phyloP scores from a whole-genome alignment of 2,797 vertebrate species.

The Lutjanus argentimaculatus region DNA sequence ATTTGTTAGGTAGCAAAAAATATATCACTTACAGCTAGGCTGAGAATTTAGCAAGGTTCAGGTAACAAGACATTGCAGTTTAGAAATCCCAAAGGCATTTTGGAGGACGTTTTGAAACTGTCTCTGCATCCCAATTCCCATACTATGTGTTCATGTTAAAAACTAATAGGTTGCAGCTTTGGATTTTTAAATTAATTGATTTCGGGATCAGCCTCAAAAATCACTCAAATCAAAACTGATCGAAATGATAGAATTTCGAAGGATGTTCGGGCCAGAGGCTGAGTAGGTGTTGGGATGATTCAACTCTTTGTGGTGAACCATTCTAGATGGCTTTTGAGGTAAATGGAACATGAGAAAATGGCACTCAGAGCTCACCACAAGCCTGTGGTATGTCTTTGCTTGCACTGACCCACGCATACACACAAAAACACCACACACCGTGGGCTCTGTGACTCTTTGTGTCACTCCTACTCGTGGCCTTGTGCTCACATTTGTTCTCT shows the following conservation, averaged over 20 bases:
- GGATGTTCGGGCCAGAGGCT: not conserved
- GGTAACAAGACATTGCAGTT: too few relatives aligned
- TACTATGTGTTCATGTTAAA: too few relatives aligned
- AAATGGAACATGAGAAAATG: slow-evolving; percentile 6
- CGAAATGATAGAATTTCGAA: not conserved
- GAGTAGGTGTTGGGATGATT: not conserved
- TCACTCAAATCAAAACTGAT: too few relatives aligned
- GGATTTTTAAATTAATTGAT: too few relatives aligned
- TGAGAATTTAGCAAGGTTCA: too few relatives aligned
- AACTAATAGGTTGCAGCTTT: too few relatives aligned
- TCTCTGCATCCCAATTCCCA: too few relatives aligned
- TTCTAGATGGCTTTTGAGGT: not conserved
- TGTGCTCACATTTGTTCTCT: slow-evolving; percentile 53
- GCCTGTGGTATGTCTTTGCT: not conserved
- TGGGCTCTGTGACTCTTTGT: slow-evolving; percentile 34
- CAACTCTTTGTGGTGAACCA: not conserved
- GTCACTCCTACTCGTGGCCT: slow-evolving; percentile 64
- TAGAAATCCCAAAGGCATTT: too few relatives aligned
- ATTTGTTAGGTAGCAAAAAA: too few relatives aligned
- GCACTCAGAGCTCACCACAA: slow-evolving; percentile 1
- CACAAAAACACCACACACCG: slow-evolving; percentile 12
- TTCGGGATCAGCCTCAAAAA: too few relatives aligned
- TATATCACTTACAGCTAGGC: too few relatives aligned
- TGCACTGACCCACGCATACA: slow-evolving; percentile 1
- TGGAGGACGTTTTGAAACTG: too few relatives aligned